These are phyloP conservation scores for Epinotia ramella DNA, from an alignment of 2,888 invertebrate genomes.

Conservation along the genomic window DNA sequence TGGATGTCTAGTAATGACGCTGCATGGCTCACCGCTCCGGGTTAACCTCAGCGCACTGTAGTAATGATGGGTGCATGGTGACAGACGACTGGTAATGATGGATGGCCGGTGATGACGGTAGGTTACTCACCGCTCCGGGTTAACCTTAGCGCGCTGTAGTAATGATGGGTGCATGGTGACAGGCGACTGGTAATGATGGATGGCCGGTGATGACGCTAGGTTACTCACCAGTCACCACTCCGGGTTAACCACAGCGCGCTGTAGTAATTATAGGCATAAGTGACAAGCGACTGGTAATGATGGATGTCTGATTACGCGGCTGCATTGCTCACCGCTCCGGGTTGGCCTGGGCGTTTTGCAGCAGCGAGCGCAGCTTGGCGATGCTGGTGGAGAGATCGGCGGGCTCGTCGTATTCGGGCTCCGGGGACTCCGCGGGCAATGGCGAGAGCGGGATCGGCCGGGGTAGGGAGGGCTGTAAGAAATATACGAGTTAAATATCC, in stretches of 20 bases:
- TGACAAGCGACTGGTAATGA: not conserved
- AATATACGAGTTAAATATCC: not conserved
- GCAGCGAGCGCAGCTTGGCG: conserved; percentile 87
- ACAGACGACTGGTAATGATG: not conserved
- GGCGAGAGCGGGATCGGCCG: conserved; percentile 24
- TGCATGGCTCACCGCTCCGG: conserved; percentile 47
- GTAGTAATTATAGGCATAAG: too few species aligned
- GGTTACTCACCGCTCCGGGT: conserved; percentile 48
- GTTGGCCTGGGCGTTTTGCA: conserved; percentile 76
- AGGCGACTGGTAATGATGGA: not conserved
- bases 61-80: conserved; percentile 30
- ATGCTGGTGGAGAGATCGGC: conserved; percentile 90
- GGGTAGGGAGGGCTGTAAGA: conserved; percentile 17
- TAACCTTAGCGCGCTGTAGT: conserved; percentile 65
- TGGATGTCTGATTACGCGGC: not conserved
- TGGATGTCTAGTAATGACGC: not conserved
- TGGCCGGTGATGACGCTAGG: not conserved
- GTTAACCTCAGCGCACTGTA: conserved; percentile 77
- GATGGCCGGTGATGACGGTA: not conserved
- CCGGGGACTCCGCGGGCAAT: conserved; percentile 75
- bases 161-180: conserved; percentile 2
- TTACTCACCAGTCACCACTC: conserved; percentile 47
- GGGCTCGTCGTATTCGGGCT: conserved; percentile 90
- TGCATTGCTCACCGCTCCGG: conserved; percentile 48
- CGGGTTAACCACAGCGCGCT: conserved; percentile 66